phyloP scores from a whole-genome alignment of 2,797 vertebrate species.

The Anas georgica region DNA sequence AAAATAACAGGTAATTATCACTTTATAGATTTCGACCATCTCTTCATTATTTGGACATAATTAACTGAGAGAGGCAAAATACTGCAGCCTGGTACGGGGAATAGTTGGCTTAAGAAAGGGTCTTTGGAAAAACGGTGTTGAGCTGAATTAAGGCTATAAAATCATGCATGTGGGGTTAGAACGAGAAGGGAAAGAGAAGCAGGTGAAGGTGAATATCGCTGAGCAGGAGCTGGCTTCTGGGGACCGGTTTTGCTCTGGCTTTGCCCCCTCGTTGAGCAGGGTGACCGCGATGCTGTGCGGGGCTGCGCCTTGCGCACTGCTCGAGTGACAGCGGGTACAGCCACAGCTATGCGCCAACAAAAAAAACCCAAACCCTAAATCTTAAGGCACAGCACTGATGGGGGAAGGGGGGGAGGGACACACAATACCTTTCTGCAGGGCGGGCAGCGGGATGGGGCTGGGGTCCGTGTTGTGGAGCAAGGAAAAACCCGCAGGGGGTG shows the following conservation, averaged over 20 bases:
- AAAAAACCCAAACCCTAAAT: too few species aligned
- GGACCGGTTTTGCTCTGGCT: neutral
- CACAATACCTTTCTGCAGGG: too few species aligned
- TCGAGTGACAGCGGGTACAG: too few species aligned
- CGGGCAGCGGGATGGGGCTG: too few species aligned
- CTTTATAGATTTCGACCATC: conserved; percentile 15
- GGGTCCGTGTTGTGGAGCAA: too few species aligned
- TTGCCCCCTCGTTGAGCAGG: neutral
- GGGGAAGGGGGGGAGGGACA: too few species aligned
- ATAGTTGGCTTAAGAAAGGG: neutral
- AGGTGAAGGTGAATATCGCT: neutral
- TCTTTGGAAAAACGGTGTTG: rapidly evolving
- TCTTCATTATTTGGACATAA: conserved; percentile 23
- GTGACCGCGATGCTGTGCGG: neutral
- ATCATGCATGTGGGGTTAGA: rapidly evolving
- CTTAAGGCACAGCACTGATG: too few species aligned
- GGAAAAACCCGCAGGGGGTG: too few species aligned
- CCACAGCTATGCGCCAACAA: too few species aligned
- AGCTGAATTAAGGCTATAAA: neutral
- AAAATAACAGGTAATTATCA: conserved; percentile 49
- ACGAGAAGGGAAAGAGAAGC: neutral
- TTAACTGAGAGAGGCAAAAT: conserved; percentile 11
- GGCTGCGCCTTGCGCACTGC: too few species aligned
- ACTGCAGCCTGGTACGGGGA: neutral
- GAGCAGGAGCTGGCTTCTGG: neutral